Evolutionary conservation across 1,140 invertebrate species (phyloP).

Genomic region (Platyscapa corneri): DNA sequence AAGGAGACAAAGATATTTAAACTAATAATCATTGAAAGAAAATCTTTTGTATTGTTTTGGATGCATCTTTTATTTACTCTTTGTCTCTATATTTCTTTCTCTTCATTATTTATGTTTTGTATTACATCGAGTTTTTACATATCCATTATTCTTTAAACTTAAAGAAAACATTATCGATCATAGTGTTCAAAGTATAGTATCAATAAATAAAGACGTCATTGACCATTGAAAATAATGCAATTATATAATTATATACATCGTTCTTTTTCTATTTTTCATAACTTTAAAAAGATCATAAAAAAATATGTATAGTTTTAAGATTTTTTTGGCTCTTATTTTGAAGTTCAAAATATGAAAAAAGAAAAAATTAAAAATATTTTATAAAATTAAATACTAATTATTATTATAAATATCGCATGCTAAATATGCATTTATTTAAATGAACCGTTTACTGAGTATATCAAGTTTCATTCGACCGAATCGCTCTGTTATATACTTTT

Average conservation of each 20-base stretch:
- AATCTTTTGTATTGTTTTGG: too few relatives aligned
- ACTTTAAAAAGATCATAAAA: neutral
- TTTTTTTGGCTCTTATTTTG: conserved; percentile 7
- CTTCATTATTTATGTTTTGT: conserved; percentile 41
- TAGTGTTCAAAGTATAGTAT: conserved; percentile 32
- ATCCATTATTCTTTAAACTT: conserved; percentile 19
- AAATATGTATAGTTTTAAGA: conserved; percentile 31
- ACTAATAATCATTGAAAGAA: too few relatives aligned
- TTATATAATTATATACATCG: neutral
- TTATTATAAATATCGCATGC: conserved; percentile 29
- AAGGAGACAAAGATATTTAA: too few relatives aligned
- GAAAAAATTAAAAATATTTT: conserved; percentile 7
- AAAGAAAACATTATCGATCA: conserved; percentile 22
- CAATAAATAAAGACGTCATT: neutral
- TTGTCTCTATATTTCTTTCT: neutral
- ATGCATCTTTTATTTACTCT: neutral
- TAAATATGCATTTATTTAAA: conserved; percentile 45
- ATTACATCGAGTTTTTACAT: neutral
- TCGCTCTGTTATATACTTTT: conserved; percentile 24
- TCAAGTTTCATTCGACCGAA: conserved; percentile 24
- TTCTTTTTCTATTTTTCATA: neutral
- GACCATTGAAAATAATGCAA: conserved; percentile 11
- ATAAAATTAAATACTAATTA: conserved; percentile 28
- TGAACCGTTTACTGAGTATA: conserved; percentile 6
- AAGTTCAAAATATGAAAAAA: neutral